phyloP scores from a whole-genome alignment of 2,888 invertebrate species.

The Agrotis exclamationis region DNA sequence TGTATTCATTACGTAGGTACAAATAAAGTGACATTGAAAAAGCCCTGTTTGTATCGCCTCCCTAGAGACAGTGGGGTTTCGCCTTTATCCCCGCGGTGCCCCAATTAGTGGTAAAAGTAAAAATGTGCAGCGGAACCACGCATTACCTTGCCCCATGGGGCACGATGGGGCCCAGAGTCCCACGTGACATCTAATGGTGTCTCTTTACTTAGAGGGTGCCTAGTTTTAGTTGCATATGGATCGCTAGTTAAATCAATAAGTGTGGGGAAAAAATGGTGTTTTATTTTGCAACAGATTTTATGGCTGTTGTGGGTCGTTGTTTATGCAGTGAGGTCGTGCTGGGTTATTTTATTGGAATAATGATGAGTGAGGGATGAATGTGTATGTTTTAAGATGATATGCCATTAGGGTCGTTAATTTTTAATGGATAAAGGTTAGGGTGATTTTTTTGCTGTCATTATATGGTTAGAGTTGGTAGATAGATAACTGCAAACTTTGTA shows the following conservation, averaged over 20 bases:
- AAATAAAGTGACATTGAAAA: conserved; percentile 88
- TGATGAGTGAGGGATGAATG: conserved; percentile 31
- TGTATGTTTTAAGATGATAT: conserved; percentile 10
- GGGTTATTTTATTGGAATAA: conserved; percentile 37
- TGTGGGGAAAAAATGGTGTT: conserved; percentile 51
- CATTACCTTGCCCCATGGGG: conserved; percentile 82
- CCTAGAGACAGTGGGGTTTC: conserved; percentile 82
- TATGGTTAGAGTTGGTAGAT: background rate
- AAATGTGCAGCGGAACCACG: conserved; percentile 89
- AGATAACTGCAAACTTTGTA: background rate
- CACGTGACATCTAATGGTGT: conserved; percentile 88
- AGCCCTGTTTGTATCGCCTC: conserved; percentile 78
- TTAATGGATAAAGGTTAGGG: background rate
- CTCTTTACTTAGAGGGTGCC: conserved; percentile 88
- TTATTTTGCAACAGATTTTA: conserved; percentile 65
- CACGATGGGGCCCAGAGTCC: conserved; percentile 72
- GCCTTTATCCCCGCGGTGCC: conserved; percentile 83
- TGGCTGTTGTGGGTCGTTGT: conserved; percentile 48
- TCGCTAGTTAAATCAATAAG: conserved; percentile 81
- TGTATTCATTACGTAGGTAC: conserved; percentile 74
- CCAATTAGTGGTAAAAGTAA: conserved; percentile 90
- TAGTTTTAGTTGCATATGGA: conserved; percentile 86
- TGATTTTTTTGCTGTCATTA: background rate
- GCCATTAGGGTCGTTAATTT: conserved; percentile 22
- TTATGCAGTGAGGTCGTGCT: conserved; percentile 54